phyloP scores from a whole-genome alignment of 2,888 invertebrate species.

The Sabatieria punctata region DNA sequence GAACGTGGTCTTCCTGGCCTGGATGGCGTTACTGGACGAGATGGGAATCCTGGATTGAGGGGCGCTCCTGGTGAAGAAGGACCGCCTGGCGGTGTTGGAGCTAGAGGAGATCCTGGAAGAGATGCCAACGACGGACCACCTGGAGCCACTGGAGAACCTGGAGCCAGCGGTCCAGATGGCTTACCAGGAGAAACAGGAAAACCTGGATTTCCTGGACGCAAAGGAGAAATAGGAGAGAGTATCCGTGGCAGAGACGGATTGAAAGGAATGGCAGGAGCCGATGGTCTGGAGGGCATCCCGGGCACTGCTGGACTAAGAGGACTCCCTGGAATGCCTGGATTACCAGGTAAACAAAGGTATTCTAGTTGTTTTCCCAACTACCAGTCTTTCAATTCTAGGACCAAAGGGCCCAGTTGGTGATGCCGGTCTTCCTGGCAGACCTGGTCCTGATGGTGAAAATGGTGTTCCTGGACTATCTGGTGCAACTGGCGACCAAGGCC shows the following conservation, averaged over 20 bases:
- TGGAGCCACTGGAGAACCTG: slow-evolving; percentile 17
- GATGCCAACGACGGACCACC: slow-evolving; percentile 18
- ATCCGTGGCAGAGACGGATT: slow-evolving; percentile 17
- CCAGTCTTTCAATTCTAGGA: no score
- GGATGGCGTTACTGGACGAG: no score
- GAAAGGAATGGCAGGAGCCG: slow-evolving; percentile 11
- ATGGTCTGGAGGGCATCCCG: slow-evolving; percentile 8
- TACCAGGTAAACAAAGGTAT: no score
- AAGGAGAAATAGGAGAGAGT: slow-evolving; percentile 15
- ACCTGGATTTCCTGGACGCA: slow-evolving; percentile 17
- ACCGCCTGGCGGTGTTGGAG: slow-evolving; percentile 16
- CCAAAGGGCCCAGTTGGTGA: slow-evolving; percentile 3
- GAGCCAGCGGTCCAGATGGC: slow-evolving; percentile 18
- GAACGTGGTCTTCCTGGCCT: slow-evolving; percentile 22
- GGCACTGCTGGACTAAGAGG: slow-evolving; percentile 12
- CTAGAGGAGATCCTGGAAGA: slow-evolving; percentile 16
- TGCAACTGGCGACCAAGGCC: slow-evolving; percentile 17
- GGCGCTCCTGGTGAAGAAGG: slow-evolving; percentile 10
- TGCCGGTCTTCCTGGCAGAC: slow-evolving; percentile 3
- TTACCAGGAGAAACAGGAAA: slow-evolving; percentile 14
- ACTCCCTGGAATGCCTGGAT: slow-evolving; percentile 18
- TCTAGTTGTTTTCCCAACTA: no score
- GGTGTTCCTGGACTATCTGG: not conserved
- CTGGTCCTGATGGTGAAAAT: slow-evolving; percentile 4
- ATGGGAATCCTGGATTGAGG: slow-evolving; percentile 16